These are phyloP conservation scores for Therioaphis trifolii DNA, from an alignment of 2,888 invertebrate species.

Conservation along the genomic window DNA sequence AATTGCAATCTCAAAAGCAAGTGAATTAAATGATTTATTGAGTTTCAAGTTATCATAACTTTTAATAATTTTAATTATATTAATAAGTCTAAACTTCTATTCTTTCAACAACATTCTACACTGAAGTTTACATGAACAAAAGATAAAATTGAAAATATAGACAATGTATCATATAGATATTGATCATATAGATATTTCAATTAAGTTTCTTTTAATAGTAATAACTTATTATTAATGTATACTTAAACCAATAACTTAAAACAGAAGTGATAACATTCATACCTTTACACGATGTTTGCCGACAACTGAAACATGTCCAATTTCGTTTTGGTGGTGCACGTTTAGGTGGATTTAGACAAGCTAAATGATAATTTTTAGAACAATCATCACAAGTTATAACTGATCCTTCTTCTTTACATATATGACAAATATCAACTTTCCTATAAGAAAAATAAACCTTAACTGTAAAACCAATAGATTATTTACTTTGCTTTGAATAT, in stretches of 20 bases:
- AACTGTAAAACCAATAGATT: background rate
- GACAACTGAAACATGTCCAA: conserved; percentile 76
- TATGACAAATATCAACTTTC: conserved; percentile 71
- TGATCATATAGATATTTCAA: background rate
- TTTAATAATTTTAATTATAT: background rate
- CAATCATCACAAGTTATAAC: conserved; percentile 77
- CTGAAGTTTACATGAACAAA: background rate
- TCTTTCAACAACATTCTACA: background rate
- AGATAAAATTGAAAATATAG: too few species aligned
- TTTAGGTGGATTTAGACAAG: conserved; percentile 77
- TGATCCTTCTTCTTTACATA: conserved; percentile 77
- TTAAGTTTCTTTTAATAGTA: background rate
- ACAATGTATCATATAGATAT: too few species aligned
- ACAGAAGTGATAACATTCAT: background rate
- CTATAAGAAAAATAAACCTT: conserved; percentile 20
- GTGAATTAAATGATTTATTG: background rate
- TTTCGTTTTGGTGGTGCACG: conserved; percentile 74
- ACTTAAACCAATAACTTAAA: background rate
- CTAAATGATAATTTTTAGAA: conserved; percentile 76
- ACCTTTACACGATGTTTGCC: conserved; percentile 63
- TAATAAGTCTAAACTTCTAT: conserved; percentile 13
- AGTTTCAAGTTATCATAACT: background rate
- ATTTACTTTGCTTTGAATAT: too few species aligned
- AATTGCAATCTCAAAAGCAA: background rate
- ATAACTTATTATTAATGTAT: background rate